Conservation (phyloP, 2,797 vertebrate species). For the Ambastaia sidthimunki region DNA sequence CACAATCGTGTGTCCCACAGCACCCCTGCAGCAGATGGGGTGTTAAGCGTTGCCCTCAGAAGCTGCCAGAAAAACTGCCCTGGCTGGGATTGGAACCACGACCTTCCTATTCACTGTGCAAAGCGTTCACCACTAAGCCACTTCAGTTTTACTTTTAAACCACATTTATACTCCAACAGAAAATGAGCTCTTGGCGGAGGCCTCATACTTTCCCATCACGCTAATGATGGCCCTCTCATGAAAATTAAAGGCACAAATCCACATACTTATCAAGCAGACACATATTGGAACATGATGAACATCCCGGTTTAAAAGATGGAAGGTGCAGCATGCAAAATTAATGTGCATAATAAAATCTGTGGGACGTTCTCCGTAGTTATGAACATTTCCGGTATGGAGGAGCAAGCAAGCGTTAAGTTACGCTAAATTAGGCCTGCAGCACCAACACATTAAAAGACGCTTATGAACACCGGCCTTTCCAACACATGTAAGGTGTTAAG, state of each 20-base stretch:
- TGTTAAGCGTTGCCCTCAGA: conserved; percentile 23
- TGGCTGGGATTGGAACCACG: conserved; percentile 39
- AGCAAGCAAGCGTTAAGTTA: conserved; percentile 13
- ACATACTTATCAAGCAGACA: conserved; percentile 56
- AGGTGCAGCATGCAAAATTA: conserved; percentile 52
- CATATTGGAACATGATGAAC: conserved; percentile 55
- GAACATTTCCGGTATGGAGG: conserved; percentile 41
- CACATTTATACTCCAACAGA: conserved; percentile 1
- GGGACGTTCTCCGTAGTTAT: conserved; percentile 47
- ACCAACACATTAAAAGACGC: conserved; percentile 7
- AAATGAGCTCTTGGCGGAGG: conserved; percentile 19
- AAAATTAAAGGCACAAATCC: conserved; percentile 49
- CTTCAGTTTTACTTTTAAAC: conserved; percentile 24
- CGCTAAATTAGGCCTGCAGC: conserved; percentile 3
- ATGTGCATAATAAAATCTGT: conserved; percentile 54
- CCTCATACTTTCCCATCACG: too few species aligned
- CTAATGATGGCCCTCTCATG: conserved; percentile 31
- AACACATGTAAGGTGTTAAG: conserved; percentile 28
- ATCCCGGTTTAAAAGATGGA: conserved; percentile 52
- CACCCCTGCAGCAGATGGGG: conserved; percentile 34
- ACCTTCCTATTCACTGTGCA: conserved; percentile 19
- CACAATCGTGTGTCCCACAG: conserved; percentile 35
- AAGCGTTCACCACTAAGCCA: conserved; percentile 10
- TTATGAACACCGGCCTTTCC: background rate
- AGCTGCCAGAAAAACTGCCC: conserved; percentile 29